Evolutionary conservation across 2,113 vertebrate species (phyloP), one percentile per base, ranked within the genome.

Genomic region (Atrichornis clamosus): DNA sequence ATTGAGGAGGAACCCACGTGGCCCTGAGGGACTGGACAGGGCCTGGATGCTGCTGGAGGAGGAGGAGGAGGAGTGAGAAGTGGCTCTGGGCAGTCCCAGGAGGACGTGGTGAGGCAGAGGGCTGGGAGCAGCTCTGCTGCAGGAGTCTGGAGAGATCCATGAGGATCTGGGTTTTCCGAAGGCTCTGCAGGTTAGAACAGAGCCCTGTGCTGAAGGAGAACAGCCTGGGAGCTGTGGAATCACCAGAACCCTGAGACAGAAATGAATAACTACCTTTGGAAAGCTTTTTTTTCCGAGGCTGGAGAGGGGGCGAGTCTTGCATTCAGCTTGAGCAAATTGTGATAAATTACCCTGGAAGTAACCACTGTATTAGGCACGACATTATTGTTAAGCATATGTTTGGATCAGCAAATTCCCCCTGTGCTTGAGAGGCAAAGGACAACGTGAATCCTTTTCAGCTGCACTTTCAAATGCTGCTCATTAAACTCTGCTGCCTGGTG

Each of bases 11-110:
- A 35, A 22, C 8, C 19, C 27, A 3, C 2, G 20, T 13, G 39
- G 35, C 17, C 3, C 9, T 1, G 15, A 20, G 59, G 59, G 42
- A 15, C 16, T 52, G 63, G 7, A 18, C 26, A 13, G n/a, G 53
- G 41, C 33, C 56, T 39, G 75, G 49, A 2, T 0, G 0, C 19
- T 5, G 33, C 65, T 18, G 1, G 1, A 19, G 67, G 37, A 13
- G 3, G 11, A 64, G 28, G 39, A 21, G 15, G 10, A 44, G 24
- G 42, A 13, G 22, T n/a, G 58, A 2, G 6, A 15, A 24, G 9
- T 12, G 12, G 14, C 44, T n/a, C 13, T 26, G 81, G 69, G 2
- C 52, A 44, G 10, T 18, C 2, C 49, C 77, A 13, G 49, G 14
- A 37, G 81, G 67, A 58, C 2, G 18, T 4, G 44, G 24, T 3